Evolutionary conservation across 2,888 invertebrate species (phyloP).

Genomic region (Tetropium fuscum): DNA sequence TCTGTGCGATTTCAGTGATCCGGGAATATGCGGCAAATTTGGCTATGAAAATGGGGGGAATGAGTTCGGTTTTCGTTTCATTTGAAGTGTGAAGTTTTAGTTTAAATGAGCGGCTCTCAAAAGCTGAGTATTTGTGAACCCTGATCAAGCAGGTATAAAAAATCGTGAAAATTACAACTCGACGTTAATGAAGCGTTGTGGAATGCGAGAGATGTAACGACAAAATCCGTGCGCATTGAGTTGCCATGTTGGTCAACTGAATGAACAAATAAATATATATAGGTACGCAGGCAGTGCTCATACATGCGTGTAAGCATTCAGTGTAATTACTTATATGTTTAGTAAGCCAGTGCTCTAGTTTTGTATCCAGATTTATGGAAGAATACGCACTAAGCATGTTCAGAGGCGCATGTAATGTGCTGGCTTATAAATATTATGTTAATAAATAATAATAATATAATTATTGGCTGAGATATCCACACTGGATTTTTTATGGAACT

Average conservation of each 20-base stretch:
- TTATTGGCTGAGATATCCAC: too few relatives aligned
- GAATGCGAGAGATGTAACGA: slow-evolving; percentile 4
- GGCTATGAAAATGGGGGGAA: not conserved
- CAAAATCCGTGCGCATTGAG: slow-evolving; percentile 22
- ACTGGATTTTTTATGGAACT: too few relatives aligned
- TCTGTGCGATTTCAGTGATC: too few relatives aligned
- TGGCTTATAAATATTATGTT: too few relatives aligned
- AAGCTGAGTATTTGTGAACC: slow-evolving; percentile 19
- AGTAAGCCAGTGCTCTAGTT: slow-evolving; percentile 14
- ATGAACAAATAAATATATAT: slow-evolving; percentile 45
- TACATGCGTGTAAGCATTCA: slow-evolving; percentile 48
- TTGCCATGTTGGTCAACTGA: slow-evolving; percentile 41
- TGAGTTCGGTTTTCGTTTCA: slow-evolving; percentile 17
- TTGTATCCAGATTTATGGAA: slow-evolving; percentile 12
- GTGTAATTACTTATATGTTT: not conserved
- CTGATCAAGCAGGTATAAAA: slow-evolving; percentile 44
- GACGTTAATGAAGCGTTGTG: slow-evolving; percentile 10
- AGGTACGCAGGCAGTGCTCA: slow-evolving; percentile 40
- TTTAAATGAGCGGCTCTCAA: slow-evolving; percentile 2
- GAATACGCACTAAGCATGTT: not conserved
- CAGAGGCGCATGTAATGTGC: too few relatives aligned
- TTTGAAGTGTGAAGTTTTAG: slow-evolving; percentile 15
- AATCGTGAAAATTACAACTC: slow-evolving; percentile 28
- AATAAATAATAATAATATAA: too few relatives aligned
- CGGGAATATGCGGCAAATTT: not conserved